Evolutionary conservation across 1,140 invertebrate species (phyloP).

Genomic region (Stenopsyche tienmushanensis): DNA sequence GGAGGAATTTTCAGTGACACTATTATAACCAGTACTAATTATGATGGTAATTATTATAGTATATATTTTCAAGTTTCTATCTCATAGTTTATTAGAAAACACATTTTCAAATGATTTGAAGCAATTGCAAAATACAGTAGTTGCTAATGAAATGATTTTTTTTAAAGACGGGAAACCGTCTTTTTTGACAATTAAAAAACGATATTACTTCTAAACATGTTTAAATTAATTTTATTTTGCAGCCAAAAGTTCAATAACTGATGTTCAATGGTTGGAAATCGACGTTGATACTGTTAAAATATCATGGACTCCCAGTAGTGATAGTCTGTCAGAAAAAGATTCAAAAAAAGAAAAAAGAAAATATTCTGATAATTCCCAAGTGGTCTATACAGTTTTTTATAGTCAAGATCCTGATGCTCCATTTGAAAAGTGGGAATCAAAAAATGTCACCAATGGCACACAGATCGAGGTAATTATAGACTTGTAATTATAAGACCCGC

Average conservation of each 20-base stretch:
- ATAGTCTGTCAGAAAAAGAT: conserved; percentile 34
- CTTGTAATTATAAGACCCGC: background rate
- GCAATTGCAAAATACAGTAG: too few species aligned
- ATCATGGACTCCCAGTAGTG: conserved; percentile 38
- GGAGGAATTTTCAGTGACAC: conserved; percentile 31
- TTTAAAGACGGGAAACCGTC: too few species aligned
- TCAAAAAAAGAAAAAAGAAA: conserved; percentile 3
- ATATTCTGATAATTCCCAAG: background rate
- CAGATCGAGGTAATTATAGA: conserved; percentile 44
- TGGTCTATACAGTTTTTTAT: conserved; percentile 46
- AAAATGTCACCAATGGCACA: conserved; percentile 43
- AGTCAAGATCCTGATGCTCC: conserved; percentile 44
- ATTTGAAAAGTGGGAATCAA: conserved; percentile 45
- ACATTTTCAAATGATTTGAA: too few species aligned
- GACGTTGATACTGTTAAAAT: conserved; percentile 30
- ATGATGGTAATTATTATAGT: conserved; percentile 27
- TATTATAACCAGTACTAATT: conserved; percentile 27
- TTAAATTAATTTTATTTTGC: conserved; percentile 20
- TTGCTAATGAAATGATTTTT: too few species aligned
- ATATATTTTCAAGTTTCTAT: background rate
- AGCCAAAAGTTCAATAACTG: conserved; percentile 31
- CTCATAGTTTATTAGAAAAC: background rate
- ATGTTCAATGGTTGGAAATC: conserved; percentile 35
- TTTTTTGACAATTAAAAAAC: too few species aligned
- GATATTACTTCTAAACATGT: too few species aligned